Evolutionary conservation across 1,140 invertebrate species (phyloP), one percentile per base, ranked within the genome.

Genomic region (Leptinotarsa lineolata): DNA sequence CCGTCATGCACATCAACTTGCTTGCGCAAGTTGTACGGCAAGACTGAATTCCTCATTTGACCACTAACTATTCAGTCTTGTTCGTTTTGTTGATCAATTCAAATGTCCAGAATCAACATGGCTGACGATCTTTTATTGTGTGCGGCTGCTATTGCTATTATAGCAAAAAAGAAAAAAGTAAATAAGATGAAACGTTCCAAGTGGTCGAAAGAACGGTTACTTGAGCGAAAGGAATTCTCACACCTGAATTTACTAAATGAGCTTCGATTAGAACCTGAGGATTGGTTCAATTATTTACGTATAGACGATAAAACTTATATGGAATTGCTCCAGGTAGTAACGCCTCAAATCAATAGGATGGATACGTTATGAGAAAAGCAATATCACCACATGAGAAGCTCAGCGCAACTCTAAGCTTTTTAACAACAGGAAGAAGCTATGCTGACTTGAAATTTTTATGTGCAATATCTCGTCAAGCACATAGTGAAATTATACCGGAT

Each of bases 261-360:
- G 73, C 77, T 80, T 21, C 71, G 67, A 77, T 78, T 75, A 72
- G 68, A 75, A 71, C 74, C 78, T 66, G 67, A 72, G 73, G 72
- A 79, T 79, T 79, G 70, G 67, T 75, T 72, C 67, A 77, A 77
- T 74, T 79, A 77, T 76, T 70, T 73, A 45, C 48, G 72, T 20
- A 78, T 78, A 61, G 68, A 77, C 71, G 74, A 77, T 68, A 75
- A 78, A 74, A 74, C 68, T 46, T 79, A 81, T 71, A 54, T 78
- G 18, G 72, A 80, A 74, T 60, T 81, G 70, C 72, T 81, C 45
- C 45, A 58, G 74, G 61, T 79, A 60, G 68, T 82, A 72, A 80
- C 79, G 74, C 79, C 78, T 15, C 60, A 73, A 70, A 80, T 81
- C 64, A n/a, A 80, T 72, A 81, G 73, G 72, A 63, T 76, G 73